Evolutionary conservation across 2,113 vertebrate genomes (phyloP).

Genomic region (Catharus minimus): DNA sequence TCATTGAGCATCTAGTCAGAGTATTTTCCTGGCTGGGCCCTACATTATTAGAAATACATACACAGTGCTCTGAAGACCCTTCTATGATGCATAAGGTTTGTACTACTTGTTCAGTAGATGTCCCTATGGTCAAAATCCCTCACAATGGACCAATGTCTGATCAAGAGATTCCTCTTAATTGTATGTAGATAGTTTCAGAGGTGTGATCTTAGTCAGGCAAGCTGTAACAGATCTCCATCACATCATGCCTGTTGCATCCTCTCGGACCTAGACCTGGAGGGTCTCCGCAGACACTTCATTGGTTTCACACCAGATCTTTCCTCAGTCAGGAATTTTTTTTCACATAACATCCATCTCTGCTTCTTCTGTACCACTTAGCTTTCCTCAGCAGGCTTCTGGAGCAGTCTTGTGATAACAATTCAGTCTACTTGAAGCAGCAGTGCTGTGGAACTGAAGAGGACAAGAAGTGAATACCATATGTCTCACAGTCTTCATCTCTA

Average conservation of each 20-base stretch:
- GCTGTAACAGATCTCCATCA: background rate
- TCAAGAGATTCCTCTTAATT: background rate
- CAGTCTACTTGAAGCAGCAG: background rate
- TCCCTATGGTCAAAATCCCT: background rate
- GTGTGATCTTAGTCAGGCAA: background rate
- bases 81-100: accelerated
- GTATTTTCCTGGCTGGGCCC: background rate
- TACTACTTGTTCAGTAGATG: background rate
- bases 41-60: background rate
- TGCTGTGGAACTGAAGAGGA: background rate
- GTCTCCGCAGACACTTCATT: background rate
- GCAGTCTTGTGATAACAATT: background rate
- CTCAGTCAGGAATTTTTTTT: background rate
- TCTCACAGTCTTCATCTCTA: background rate
- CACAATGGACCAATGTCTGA: background rate
- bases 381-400: background rate
- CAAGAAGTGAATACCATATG: background rate
- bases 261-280: background rate
- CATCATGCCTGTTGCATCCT: background rate
- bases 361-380: background rate
- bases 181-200: background rate
- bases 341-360: background rate
- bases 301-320: background rate
- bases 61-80: background rate
- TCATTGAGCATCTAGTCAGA: accelerated